phyloP scores from a whole-genome alignment of 2,888 invertebrate species.

The Scaptomyza cyrtandrae region DNA sequence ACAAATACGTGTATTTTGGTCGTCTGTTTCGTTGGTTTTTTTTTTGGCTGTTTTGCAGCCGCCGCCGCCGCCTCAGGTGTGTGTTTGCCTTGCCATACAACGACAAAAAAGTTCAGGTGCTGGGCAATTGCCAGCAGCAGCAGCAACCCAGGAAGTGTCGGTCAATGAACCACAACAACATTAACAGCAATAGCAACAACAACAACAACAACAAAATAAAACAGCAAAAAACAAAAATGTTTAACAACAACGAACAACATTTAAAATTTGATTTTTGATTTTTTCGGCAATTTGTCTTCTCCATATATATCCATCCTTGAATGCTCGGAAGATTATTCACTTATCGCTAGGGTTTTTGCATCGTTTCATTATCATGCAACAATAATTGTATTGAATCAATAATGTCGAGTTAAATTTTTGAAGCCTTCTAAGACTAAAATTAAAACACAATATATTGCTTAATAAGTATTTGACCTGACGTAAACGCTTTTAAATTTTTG shows the following conservation, averaged over 20 bases:
- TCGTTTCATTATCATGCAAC: too few species aligned
- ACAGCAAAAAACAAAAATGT: too few species aligned
- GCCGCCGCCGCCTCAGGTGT: slow-evolving; percentile 47
- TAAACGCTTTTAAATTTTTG: too few species aligned
- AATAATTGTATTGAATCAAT: too few species aligned
- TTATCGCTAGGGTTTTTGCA: too few species aligned
- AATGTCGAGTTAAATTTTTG: too few species aligned
- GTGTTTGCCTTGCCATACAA: slow-evolving; percentile 7
- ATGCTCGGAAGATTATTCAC: neutral
- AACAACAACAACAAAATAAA: slow-evolving; percentile 48
- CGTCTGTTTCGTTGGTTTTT: slow-evolving; percentile 21
- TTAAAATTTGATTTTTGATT: neutral
- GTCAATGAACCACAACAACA: slow-evolving; percentile 62
- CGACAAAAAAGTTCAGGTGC: slow-evolving; percentile 50
- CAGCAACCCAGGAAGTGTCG: slow-evolving; percentile 34
- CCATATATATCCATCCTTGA: neutral
- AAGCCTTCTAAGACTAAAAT: too few species aligned
- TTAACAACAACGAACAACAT: too few species aligned
- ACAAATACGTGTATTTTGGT: slow-evolving; percentile 37
- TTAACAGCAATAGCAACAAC: slow-evolving; percentile 9
- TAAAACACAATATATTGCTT: too few species aligned
- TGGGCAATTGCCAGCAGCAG: slow-evolving; percentile 15
- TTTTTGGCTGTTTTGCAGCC: slow-evolving; percentile 42
- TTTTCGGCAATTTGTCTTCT: neutral
- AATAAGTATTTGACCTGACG: too few species aligned